Conservation (phyloP, 2,797 vertebrate species). For the Xenops minutus region DNA sequence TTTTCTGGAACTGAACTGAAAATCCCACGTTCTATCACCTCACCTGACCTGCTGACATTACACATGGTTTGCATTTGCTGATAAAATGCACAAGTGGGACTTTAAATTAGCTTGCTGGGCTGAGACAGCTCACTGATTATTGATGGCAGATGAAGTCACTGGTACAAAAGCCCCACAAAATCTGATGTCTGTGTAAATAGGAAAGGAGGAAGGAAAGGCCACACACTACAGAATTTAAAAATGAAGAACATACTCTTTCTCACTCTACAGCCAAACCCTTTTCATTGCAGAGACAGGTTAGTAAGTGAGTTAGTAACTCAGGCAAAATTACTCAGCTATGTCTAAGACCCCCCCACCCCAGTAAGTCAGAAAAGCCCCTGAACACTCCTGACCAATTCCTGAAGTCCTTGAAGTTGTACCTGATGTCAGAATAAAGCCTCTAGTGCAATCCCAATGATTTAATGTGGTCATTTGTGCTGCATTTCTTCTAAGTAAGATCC, state of each 20-base stretch:
- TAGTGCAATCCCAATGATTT: background rate
- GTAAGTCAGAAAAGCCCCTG: background rate
- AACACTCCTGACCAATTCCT: background rate
- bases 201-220: background rate
- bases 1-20: slow-evolving; percentile 76
- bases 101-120: slow-evolving; percentile 64
- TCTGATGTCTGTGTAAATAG: background rate
- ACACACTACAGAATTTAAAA: background rate
- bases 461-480: background rate
- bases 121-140: slow-evolving; percentile 65
- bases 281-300: background rate
- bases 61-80: slow-evolving; percentile 71
- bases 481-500: background rate
- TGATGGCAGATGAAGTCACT: slow-evolving; percentile 43
- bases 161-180: background rate
- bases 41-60: slow-evolving; percentile 63
- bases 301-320: background rate
- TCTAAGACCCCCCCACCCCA: background rate
- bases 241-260: background rate
- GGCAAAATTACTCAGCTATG: background rate
- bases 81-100: slow-evolving; percentile 68
- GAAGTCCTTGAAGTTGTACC: background rate
- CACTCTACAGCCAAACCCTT: background rate
- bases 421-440: background rate
- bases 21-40: slow-evolving; percentile 64